phyloP scores from a whole-genome alignment of 2,113 vertebrate species.

The Equus quagga region DNA sequence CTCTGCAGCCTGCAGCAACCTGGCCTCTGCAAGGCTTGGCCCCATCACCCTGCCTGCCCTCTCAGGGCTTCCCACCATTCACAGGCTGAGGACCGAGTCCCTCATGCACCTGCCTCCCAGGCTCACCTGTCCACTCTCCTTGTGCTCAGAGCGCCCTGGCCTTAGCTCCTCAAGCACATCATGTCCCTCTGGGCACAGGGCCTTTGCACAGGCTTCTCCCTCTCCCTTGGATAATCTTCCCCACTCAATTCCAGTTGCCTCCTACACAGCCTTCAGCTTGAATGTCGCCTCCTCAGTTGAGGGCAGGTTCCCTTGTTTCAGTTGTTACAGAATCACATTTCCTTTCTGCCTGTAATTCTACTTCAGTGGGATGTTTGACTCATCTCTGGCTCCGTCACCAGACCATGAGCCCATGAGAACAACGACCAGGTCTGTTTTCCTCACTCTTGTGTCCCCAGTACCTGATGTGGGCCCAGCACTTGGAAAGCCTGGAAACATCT shows the following conservation, averaged over 20 bases:
- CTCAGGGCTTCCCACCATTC: neutral
- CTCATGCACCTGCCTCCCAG: neutral
- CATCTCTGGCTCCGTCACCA: neutral
- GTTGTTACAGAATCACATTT: neutral
- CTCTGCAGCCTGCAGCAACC: neutral
- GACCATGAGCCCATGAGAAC: neutral
- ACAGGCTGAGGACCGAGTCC: neutral
- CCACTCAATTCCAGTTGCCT: neutral
- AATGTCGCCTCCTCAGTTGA: neutral
- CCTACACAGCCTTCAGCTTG: neutral
- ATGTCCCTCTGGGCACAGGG: neutral
- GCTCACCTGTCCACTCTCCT: neutral
- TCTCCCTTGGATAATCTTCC: neutral
- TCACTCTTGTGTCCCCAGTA: neutral
- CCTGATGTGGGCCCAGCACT: neutral
- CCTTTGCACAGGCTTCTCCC: neutral
- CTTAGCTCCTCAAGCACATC: neutral
- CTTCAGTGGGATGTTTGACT: neutral
- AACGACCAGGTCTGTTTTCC: neutral
- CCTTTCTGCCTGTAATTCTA: neutral
- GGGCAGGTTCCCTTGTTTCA: neutral
- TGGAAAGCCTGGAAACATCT: accelerated
- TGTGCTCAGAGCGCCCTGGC: neutral
- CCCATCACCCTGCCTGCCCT: neutral
- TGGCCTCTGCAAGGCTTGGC: neutral